Evolutionary conservation across 1,140 invertebrate genomes (phyloP).

Genomic region (Drosophila paulistorum): DNA sequence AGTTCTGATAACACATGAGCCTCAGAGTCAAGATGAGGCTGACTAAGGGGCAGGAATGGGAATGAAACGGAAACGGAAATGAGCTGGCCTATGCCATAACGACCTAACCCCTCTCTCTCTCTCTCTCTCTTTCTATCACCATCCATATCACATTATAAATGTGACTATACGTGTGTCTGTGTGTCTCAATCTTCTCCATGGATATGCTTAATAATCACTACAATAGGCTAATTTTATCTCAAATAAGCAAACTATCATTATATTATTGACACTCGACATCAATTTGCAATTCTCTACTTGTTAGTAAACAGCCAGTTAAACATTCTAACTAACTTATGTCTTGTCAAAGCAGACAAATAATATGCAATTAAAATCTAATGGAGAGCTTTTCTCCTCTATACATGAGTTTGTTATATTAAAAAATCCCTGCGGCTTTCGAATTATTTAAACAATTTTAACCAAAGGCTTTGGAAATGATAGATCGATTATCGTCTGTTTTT

Average conservation of each 20-base stretch:
- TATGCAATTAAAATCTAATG: too few relatives aligned
- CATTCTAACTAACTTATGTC: too few relatives aligned
- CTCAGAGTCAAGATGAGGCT: conserved; percentile 12
- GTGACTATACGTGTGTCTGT: background rate
- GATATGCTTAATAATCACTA: conserved; percentile 25
- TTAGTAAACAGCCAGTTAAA: background rate
- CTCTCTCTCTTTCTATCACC: conserved; percentile 1
- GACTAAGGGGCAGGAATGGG: conserved; percentile 12
- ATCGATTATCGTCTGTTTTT: too few relatives aligned
- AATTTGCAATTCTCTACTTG: background rate
- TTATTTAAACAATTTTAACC: too few relatives aligned
- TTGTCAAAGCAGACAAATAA: too few relatives aligned
- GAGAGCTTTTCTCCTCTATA: too few relatives aligned
- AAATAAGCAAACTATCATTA: conserved; percentile 10
- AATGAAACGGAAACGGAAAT: conserved; percentile 68
- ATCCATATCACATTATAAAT: conserved; percentile 1
- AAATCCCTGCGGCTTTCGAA: too few relatives aligned
- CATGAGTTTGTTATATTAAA: too few relatives aligned
- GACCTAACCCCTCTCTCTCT: background rate
- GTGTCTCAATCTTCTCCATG: conserved; percentile 6
- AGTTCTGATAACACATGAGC: conserved; percentile 58
- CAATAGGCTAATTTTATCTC: conserved; percentile 4
- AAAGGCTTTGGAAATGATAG: too few relatives aligned
- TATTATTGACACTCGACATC: background rate
- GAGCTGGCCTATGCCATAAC: conserved; percentile 38